A percentile compares a stretch with the other conserved stretches of the same genome.
phyloP scores from a whole-genome alignment of 2,888 invertebrate species.

The Macrophya alboannulata region DNA sequence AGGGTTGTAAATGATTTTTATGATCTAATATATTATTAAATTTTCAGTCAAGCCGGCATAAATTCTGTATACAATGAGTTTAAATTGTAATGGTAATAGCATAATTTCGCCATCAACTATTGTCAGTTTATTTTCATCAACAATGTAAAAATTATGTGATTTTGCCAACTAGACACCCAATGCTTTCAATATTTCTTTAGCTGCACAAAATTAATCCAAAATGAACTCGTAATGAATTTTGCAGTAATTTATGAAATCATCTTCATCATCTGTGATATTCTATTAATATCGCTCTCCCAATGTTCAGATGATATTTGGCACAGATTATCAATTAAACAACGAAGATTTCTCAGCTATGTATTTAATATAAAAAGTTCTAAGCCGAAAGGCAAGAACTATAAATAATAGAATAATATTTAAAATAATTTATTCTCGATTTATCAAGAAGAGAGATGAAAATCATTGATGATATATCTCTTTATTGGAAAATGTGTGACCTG shows the following conservation, averaged over 20 bases:
- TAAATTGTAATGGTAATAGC: neutral
- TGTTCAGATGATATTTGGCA: neutral
- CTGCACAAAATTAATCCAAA: neutral
- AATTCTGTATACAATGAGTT: neutral
- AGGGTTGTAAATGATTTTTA: neutral
- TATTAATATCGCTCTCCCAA: neutral
- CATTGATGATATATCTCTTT: conserved; percentile 9
- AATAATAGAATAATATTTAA: no score
- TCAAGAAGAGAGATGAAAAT: conserved; percentile 21
- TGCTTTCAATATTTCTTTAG: neutral
- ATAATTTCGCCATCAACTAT: neutral
- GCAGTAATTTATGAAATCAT: neutral
- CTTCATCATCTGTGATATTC: neutral
- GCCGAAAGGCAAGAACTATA: no score
- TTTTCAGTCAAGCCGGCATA: neutral
- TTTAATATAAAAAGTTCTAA: neutral
- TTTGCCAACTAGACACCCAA: conserved; percentile 37
- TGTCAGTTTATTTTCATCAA: neutral
- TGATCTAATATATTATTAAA: neutral
- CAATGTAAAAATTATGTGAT: neutral
- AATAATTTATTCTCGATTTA: neutral
- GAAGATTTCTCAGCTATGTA: neutral
- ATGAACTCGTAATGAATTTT: neutral
- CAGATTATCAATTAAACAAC: neutral
- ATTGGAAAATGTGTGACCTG: neutral